Percentiles rank a stretch among this genome's conserved stretches.
Conservation (phyloP, 1,140 invertebrate genomes). For the Geopemphigus sp. region DNA sequence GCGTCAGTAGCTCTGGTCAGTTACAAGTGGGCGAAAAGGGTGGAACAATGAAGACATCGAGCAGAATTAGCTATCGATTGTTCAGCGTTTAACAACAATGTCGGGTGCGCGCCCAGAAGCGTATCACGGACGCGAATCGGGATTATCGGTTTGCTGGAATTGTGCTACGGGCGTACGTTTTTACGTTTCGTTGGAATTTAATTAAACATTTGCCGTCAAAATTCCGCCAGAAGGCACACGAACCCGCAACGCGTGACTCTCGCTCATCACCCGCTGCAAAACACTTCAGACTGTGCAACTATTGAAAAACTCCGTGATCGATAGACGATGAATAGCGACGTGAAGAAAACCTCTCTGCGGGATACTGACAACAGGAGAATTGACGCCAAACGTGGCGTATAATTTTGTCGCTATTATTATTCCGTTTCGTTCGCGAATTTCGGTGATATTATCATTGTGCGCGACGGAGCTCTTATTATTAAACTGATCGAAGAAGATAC, state of each 20-base stretch:
- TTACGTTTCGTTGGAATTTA: not conserved
- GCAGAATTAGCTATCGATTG: not conserved
- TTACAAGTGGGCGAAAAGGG: not conserved
- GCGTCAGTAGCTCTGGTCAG: slow-evolving; percentile 11
- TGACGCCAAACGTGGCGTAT: not conserved
- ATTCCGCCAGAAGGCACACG: no score
- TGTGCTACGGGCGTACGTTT: not conserved
- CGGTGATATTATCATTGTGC: not conserved
- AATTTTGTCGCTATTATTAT: not conserved
- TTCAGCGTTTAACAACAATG: not conserved
- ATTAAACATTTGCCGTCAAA: no score
- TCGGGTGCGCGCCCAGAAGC: no score
- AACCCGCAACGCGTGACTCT: no score
- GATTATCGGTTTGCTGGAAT: not conserved
- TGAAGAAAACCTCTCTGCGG: not conserved
- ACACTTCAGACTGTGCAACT: not conserved
- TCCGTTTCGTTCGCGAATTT: not conserved
- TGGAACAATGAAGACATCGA: not conserved
- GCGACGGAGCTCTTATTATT: no score
- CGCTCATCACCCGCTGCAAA: no score
- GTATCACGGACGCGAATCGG: slow-evolving; percentile 8
- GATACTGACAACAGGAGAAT: not conserved
- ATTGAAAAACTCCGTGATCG: not conserved
- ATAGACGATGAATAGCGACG: not conserved
- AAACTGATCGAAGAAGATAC: no score